phyloP scores from a whole-genome alignment of 2,888 invertebrate genomes.

The Barypeithes pellucidus region DNA sequence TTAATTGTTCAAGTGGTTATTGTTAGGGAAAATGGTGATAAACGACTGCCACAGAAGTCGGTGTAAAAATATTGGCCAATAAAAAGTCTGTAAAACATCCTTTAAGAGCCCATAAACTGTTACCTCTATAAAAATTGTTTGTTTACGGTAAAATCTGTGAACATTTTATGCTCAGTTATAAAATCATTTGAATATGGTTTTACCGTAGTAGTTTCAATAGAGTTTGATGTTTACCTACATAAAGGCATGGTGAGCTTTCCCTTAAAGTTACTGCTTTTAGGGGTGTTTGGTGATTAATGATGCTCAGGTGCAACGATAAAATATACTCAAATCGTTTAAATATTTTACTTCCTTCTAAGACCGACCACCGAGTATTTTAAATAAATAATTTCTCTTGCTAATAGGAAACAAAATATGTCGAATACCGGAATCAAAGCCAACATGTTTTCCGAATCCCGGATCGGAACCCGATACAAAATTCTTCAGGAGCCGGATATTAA shows the following conservation, averaged over 20 bases:
- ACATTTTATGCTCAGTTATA: conserved; percentile 33
- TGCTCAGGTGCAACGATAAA: background rate
- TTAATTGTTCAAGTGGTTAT: conserved; percentile 56
- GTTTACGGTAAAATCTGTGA: conserved; percentile 47
- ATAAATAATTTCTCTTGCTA: too few relatives aligned
- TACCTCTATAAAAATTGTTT: conserved; percentile 52
- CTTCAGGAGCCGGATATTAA: too few relatives aligned
- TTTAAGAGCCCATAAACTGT: conserved; percentile 53
- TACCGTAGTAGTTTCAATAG: background rate
- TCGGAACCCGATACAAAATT: too few relatives aligned
- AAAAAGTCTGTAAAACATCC: conserved; percentile 55
- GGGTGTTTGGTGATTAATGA: too few relatives aligned
- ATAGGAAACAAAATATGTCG: too few relatives aligned
- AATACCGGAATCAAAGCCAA: too few relatives aligned
- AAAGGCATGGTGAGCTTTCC: too few relatives aligned
- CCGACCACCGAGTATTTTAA: too few relatives aligned
- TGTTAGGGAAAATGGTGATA: conserved; percentile 53
- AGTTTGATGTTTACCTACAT: background rate
- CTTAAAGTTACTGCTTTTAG: too few relatives aligned
- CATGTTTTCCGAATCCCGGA: too few relatives aligned
- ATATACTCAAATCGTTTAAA: background rate
- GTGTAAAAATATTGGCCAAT: conserved; percentile 55
- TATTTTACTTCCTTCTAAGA: too few relatives aligned
- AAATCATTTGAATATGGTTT: conserved; percentile 35
- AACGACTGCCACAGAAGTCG: conserved; percentile 52